Conservation (phyloP, 2,113 vertebrate genomes). For the Vimba vimba region DNA sequence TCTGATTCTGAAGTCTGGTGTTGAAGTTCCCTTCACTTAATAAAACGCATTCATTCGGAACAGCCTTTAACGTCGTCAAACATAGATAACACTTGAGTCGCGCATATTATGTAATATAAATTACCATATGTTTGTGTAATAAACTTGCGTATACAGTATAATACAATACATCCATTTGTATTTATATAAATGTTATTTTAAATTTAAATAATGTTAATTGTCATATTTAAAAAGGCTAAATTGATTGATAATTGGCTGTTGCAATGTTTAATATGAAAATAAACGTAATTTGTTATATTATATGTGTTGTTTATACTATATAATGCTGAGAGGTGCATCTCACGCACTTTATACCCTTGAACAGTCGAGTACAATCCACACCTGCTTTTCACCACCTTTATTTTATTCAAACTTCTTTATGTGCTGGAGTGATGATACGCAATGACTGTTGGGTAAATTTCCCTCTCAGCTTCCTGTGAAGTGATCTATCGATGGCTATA, state of each 20-base stretch:
- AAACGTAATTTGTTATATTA: background rate
- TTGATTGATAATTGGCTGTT: background rate
- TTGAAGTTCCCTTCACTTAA: background rate
- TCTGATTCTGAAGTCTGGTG: background rate
- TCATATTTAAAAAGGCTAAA: background rate
- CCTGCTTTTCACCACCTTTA: background rate
- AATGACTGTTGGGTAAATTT: background rate
- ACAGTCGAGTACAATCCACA: background rate
- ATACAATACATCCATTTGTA: background rate
- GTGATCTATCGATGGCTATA: background rate
- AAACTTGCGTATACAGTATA: background rate
- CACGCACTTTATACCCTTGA: background rate
- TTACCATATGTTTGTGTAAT: background rate
- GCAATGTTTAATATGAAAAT: background rate
- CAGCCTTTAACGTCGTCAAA: background rate
- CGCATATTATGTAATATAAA: background rate
- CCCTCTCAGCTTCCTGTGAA: background rate
- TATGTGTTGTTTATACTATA: background rate
- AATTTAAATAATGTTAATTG: background rate
- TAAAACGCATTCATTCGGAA: background rate
- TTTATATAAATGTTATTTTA: background rate
- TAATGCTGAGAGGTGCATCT: background rate
- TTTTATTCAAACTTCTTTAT: background rate
- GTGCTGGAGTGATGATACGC: background rate
- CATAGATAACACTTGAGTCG: background rate